These are phyloP conservation scores for Acropora yongei DNA, from an alignment of 64 coral and sea anemone species.

Conservation along the genomic window DNA sequence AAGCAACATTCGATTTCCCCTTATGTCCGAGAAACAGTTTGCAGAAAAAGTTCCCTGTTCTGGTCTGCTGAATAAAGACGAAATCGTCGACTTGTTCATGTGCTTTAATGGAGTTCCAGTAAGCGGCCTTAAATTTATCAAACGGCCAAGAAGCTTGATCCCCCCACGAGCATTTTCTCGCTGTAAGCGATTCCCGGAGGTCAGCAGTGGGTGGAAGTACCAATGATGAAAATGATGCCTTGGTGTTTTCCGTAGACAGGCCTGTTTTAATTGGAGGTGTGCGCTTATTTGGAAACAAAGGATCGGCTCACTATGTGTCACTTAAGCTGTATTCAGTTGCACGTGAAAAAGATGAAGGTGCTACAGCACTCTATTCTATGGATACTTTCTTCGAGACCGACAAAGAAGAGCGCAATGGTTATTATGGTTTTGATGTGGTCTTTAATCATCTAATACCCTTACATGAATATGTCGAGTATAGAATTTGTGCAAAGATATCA, in stretches of 20 bases:
- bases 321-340: background rate
- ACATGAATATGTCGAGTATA: background rate
- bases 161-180: background rate
- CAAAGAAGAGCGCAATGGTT: conserved; percentile 3
- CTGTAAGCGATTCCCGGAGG: conserved; percentile 37
- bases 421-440: conserved; percentile 26
- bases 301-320: background rate
- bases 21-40: conserved; percentile 49
- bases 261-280: conserved; percentile 23
- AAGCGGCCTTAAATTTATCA: conserved; percentile 1
- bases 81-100: conserved; percentile 29
- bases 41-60: conserved; percentile 6
- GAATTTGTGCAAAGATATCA: background rate
- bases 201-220: too few relatives aligned
- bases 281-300: conserved; percentile 27
- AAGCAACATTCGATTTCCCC: conserved; percentile 31
- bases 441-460: background rate
- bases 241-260: conserved; percentile 10
- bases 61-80: conserved; percentile 24
- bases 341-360: background rate
- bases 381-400: background rate
- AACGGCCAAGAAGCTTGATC: conserved; percentile 5
- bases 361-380: background rate
- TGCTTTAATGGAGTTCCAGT: conserved; percentile 16
- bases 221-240: conserved; percentile 7